These are phyloP conservation scores for Patella pellucida DNA, from an alignment of 2,888 invertebrate genomes.

Conservation along the genomic window DNA sequence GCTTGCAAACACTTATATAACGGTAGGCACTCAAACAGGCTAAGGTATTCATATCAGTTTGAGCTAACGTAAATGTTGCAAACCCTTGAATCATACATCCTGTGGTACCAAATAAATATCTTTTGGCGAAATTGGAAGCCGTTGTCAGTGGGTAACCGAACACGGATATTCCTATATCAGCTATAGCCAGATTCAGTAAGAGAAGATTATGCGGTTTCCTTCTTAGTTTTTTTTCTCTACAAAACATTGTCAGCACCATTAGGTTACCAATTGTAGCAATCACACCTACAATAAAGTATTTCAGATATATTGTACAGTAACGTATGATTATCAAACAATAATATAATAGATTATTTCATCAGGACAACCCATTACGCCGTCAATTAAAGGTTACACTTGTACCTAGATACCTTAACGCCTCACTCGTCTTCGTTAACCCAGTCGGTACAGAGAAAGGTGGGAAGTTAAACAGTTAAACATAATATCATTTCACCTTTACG, in stretches of 20 bases:
- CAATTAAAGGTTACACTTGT: no score
- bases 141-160: constrained; percentile 18
- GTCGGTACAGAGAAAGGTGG: no score
- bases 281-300: constrained; percentile 13
- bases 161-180: constrained; percentile 15
- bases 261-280: constrained; percentile 14
- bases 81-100: constrained; percentile 36
- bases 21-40: constrained; percentile 33
- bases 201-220: constrained; percentile 18
- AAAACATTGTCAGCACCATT: constrained; percentile 13
- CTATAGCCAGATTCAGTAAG: constrained; percentile 20
- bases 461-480: no score
- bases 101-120: constrained; percentile 13
- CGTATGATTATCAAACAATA: no score
- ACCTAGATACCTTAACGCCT: no score
- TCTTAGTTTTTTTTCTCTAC: constrained; percentile 5
- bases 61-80: constrained; percentile 31
- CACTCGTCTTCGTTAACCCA: no score
- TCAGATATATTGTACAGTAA: no score
- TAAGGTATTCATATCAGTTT: constrained; percentile 35
- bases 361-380: no score
- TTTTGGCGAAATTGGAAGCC: constrained; percentile 14
- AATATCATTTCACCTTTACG: no score
- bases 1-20: constrained; percentile 35
- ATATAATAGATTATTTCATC: no score